phyloP scores from a whole-genome alignment of 2,113 vertebrate genomes.

The Ctenomys sociabilis region DNA sequence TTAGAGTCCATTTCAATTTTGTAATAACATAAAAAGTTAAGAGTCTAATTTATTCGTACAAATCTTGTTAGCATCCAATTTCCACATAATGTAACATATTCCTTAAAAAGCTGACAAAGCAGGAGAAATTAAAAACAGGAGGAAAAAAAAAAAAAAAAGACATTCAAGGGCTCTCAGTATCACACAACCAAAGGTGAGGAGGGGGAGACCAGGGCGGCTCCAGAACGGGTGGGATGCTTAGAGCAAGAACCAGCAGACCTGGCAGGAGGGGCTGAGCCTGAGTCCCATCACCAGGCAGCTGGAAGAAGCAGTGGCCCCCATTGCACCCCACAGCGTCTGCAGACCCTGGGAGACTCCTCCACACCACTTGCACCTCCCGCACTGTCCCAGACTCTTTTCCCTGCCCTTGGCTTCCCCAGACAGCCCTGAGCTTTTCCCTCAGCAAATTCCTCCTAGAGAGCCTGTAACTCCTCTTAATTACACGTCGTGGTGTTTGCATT shows the following conservation, averaged over 20 bases:
- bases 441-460: slow-evolving; percentile 75
- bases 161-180: background rate
- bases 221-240: background rate
- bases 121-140: slow-evolving; percentile 73
- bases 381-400: slow-evolving; percentile 36
- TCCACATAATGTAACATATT: slow-evolving; percentile 74
- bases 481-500: slow-evolving; percentile 70
- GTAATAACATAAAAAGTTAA: slow-evolving; percentile 83
- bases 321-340: background rate
- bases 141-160: slow-evolving; percentile 3
- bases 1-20: slow-evolving; percentile 75
- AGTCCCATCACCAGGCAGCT: background rate
- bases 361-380: background rate
- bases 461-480: slow-evolving; percentile 84
- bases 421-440: slow-evolving; percentile 64
- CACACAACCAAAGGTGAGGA: slow-evolving; percentile 45
- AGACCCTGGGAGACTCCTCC: background rate
- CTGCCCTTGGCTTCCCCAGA: slow-evolving; percentile 52
- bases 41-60: slow-evolving; percentile 80
- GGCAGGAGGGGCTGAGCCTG: background rate
- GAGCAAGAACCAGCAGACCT: accelerated
- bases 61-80: slow-evolving; percentile 76
- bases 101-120: slow-evolving; percentile 81
- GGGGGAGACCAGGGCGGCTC: background rate
- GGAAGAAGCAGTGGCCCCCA: background rate